These are phyloP conservation scores for Thryonomys swinderianus DNA, from an alignment of 2,113 vertebrate species.

Conservation along the genomic window DNA sequence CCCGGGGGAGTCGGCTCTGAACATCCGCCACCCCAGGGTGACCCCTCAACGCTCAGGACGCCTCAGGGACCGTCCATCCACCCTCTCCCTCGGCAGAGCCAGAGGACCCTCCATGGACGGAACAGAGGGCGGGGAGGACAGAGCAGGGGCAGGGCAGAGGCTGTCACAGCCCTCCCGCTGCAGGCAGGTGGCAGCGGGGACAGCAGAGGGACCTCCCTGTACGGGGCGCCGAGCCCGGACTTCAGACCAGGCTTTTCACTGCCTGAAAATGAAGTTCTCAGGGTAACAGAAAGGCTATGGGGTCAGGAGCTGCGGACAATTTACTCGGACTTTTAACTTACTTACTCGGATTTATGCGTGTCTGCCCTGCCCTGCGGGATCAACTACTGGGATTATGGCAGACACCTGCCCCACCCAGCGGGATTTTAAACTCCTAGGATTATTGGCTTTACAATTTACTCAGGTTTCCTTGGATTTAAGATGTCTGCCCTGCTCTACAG, in stretches of 20 bases:
- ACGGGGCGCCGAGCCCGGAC: fast-evolving
- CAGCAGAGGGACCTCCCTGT: neutral
- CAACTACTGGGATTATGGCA: too few species aligned
- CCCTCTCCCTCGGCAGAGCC: neutral
- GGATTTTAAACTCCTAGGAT: too few species aligned
- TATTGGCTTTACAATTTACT: too few species aligned
- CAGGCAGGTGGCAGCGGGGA: neutral
- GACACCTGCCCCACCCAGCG: too few species aligned
- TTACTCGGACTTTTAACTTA: too few species aligned
- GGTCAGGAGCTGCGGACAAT: too few species aligned
- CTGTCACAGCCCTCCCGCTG: neutral
- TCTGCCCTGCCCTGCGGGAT: too few species aligned
- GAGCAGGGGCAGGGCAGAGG: neutral
- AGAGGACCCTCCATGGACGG: neutral
- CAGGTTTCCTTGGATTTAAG: too few species aligned
- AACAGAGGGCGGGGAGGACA: neutral
- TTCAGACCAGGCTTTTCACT: neutral
- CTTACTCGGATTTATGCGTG: too few species aligned
- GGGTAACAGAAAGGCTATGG: neutral
- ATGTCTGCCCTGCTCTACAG: too few species aligned
- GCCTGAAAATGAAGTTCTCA: neutral
- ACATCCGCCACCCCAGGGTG: neutral
- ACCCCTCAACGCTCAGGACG: neutral
- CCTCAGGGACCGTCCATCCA: neutral
- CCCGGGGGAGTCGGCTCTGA: neutral